Evolutionary conservation across 2,888 invertebrate species (phyloP), one percentile per base, ranked within the genome.

Genomic region (Diloba caeruleocephala): DNA sequence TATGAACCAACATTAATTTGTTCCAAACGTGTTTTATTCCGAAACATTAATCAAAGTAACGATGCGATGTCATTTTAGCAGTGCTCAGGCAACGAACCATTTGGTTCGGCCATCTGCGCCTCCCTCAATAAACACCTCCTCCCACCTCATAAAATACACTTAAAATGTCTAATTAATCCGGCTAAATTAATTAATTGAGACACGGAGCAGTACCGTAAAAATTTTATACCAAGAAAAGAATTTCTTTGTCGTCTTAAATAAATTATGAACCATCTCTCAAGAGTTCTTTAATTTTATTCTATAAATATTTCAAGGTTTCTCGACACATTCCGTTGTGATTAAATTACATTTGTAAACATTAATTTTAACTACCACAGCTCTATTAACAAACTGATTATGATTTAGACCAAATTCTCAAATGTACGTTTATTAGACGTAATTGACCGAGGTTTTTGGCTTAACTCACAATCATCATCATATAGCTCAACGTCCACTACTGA

Each of bases 121-220:
- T 44, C 23, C 41, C 45, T 39, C 66, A 60, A 76, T 80, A 79
- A 76, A 77, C 70, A 71, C 68, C 60, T 60, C 55, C 55, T 34
- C 48, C 50, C 48, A 61, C 50, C 68, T 68, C 77, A 76, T 81
- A 80, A 84, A 83, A 73, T 64, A 74, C 67, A 73, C 71, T 78
- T 79, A 78, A 75, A 70, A 70, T 67, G 68, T 68, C 73, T 79
- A 81, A 82, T 84, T 85, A 82, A 82, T 79, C 76, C 61, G 45
- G 66, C 67, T 42, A 72, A 82, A 82, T 83, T 78, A 83, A 84
- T 84, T 78, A 84, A 82, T 82, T 74, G 71, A 62, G 68, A 71
- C 73, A 69, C 67, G 61, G 63, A 65, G 66, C 69, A 38, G 31
- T 50, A 63, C 69, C 70, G 57, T 76, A 74, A 62, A 68, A 52